Evolutionary conservation across 2,888 invertebrate species (phyloP).

Genomic region (Sphaerophoria taeniata): DNA sequence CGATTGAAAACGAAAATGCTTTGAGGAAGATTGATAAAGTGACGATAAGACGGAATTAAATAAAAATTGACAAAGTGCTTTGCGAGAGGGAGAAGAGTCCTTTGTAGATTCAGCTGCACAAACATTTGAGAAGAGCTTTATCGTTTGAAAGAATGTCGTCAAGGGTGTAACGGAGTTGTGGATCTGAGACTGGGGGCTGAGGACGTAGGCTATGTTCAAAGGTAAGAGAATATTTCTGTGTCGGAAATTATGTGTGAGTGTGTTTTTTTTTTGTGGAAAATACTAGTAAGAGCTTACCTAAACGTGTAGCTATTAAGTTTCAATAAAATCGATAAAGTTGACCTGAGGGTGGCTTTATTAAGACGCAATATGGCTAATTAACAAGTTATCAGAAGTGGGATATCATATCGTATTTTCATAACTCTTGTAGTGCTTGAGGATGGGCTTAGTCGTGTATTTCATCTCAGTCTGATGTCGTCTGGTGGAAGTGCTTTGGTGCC

Average conservation of each 20-base stretch:
- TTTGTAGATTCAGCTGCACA: background rate
- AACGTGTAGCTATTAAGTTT: background rate
- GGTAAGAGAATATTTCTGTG: constrained; percentile 1
- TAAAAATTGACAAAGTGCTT: constrained; percentile 25
- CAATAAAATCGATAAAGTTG: background rate
- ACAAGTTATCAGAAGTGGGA: background rate
- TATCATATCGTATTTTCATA: background rate
- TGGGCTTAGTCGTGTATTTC: too few relatives aligned
- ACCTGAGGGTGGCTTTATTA: background rate
- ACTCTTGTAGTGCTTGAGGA: too few relatives aligned
- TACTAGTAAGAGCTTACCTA: background rate
- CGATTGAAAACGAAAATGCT: constrained; percentile 3
- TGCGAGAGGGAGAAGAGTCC: background rate
- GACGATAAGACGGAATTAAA: constrained; percentile 28
- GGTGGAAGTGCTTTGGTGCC: too few relatives aligned
- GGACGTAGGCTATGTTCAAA: constrained; percentile 31
- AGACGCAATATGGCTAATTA: background rate
- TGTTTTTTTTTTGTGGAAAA: background rate
- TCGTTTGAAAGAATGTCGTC: constrained; percentile 16
- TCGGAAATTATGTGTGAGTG: background rate
- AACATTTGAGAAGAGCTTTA: constrained; percentile 14
- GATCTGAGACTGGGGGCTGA: constrained; percentile 8
- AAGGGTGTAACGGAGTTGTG: constrained; percentile 20
- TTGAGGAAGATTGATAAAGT: constrained; percentile 35
- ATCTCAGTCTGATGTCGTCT: too few relatives aligned